Base-by-base conservation (phyloP, 2,888 invertebrate species). In the Hoplodrina blanda region DNA sequence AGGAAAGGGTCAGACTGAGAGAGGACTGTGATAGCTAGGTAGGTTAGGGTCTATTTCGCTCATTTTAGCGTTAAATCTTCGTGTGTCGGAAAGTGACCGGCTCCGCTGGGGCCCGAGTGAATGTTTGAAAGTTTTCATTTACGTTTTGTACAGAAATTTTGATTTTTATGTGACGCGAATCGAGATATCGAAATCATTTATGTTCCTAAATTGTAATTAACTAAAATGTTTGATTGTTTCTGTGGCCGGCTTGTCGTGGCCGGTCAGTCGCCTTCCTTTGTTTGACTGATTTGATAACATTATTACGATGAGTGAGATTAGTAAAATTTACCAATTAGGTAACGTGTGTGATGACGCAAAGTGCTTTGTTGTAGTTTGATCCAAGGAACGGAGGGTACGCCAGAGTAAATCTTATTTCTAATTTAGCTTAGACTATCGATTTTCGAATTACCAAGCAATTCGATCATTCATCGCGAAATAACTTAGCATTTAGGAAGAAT, bases 391-490 rank as follows among this genome's bases (percentile, higher is more conserved):
- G 85, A 88, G 85, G 90, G 88, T 88, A 92, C 89, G 94, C 94
- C 94, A 94, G 94, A 94, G 91, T 91, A 92, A 83, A 91, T 90
- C 89, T 93, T 91, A 92, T 91, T 92, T 92, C 90, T 93, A 93
- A 91, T 92, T 86, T 92, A 94, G 91, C 90, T 92, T 94, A 95
- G 92, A 91, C 86, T 92, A 91, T 91, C 88, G 87, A 87, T 87
- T 88, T 86, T 93, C 94, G 95, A 94, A 95, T 95, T 94, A 95
- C 95, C 92, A 94, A 94, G 94, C 93, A 94, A 95, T 95, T 94
- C 93, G 94, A 94, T 87, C 95, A 95, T 96, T 96, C 96, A 95
- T 95, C 95, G 95, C 96, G 96, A 95, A 96, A 96, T 96, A 96
- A 86, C 87, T 92, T 94, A 93, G 94, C 85, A 81, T 81, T 91